Evolutionary conservation across 2,113 vertebrate species (phyloP), one percentile per base, ranked within the genome.

Genomic region (Cyanistes caeruleus): DNA sequence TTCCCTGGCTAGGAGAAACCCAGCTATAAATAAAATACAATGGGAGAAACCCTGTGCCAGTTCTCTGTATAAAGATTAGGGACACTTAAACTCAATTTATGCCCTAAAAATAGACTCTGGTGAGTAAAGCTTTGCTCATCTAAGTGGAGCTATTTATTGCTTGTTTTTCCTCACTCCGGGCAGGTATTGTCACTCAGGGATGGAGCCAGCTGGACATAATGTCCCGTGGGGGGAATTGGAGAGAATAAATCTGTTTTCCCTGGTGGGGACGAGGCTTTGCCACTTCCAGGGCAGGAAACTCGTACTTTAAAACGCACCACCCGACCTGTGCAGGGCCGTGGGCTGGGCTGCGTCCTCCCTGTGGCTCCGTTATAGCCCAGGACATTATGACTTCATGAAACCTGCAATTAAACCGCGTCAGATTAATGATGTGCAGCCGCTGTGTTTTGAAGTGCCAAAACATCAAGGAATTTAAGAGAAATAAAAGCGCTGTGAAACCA

Each of bases 21-120:
- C 60, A 23, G 70, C 51, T 91, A 86, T 68, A 92, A 96, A 95
- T 88, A 94, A 80, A 94, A 77, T 7, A 80, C 30, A 79, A 48
- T 23, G 17, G 65, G 48, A 87, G 69, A 72, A 91, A 51, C 55
- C 27, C 48, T 9, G 55, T 55, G 67, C 87, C 63, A 33, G 21
- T 30, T 60, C 84, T 65, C 51, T 49, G 37, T n/a, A 24, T 39
- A 44, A 78, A 63, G 69, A 60, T 79, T 80, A 77, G 35, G 68
- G 55, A 41, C 56, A 53, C 51, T 69, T 84, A 84, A 95, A 81
- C 30, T 51, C 73, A 62, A 49, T 1, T 76, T 89, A n/a, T 2
- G 23, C 49, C 91, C 93, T 85, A 75, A 76, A 82, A 91, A 79
- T 68, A 79, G 87, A 30, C 13, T n/a, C 53, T 22, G n/a, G 72